phyloP scores from a whole-genome alignment of 2,113 vertebrate genomes.

The Urocolius indicus region DNA sequence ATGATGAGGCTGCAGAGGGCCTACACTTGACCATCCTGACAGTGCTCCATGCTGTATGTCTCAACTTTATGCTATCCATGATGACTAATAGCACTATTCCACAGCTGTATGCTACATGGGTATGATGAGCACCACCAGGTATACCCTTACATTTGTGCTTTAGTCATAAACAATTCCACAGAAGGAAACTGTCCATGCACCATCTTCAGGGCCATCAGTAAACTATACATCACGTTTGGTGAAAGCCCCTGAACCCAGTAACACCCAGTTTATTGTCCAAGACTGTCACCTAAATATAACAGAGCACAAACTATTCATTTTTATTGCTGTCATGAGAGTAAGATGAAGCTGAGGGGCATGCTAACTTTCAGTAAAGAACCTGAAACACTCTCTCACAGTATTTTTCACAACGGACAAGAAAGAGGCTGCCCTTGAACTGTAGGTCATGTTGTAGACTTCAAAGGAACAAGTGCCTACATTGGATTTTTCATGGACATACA shows the following conservation, averaged over 20 bases:
- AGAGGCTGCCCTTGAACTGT: background rate
- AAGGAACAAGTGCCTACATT: background rate
- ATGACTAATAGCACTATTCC: background rate
- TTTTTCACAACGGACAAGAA: background rate
- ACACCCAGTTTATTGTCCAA: constrained; percentile 5
- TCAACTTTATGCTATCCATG: rapidly evolving
- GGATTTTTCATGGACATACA: background rate
- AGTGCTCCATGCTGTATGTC: background rate
- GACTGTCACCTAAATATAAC: constrained; percentile 43
- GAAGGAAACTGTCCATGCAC: background rate
- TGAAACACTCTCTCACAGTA: background rate
- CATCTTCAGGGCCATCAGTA: constrained; percentile 18
- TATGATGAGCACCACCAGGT: background rate
- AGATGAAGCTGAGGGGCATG: constrained; percentile 10
- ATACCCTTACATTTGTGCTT: background rate
- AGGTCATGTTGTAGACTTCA: background rate
- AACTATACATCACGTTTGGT: background rate
- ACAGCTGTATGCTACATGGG: rapidly evolving
- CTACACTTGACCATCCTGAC: background rate
- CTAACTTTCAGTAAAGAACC: background rate
- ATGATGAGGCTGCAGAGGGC: background rate
- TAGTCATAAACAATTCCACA: background rate
- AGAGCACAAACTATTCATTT: constrained; percentile 44
- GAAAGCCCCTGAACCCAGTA: constrained; percentile 41
- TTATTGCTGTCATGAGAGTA: background rate